Evolutionary conservation across 1,140 invertebrate species (phyloP), one percentile per base, ranked within the genome.

Genomic region (Anastrepha ludens): DNA sequence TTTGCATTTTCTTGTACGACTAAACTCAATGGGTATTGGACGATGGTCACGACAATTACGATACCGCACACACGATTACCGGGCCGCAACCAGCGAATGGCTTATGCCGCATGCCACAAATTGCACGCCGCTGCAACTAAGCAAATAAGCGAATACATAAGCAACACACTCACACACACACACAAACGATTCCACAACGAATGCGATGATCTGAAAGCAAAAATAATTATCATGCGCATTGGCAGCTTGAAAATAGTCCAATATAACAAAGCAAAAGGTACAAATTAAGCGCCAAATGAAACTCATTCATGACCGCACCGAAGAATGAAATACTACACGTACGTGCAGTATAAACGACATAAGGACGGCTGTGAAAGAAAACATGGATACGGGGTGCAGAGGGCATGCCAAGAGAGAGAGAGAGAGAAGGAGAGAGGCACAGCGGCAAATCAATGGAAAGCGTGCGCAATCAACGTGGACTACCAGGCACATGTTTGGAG

Each of bases 201-300:
- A 81, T 81, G n/a, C 74, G 74, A 81, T 81, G 74, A 81, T 81
- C 74, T 81, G 74, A 81, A 81, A 81, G 44, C 74, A 81, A 81
- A 81, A 81, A 29, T 81, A 81, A 81, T 81, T 81, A 81, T 81
- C 74, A 81, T 81, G 74, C 47, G 74, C 74, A 81, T 55, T 47
- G 74, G n/a, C 47, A 81, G 50, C 74, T 81, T 41, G 74, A 81
- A 81, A 81, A 81, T 55, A 81, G 74, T 47, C 50, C 74, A 47
- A 81, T 81, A 81, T 81, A 81, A 81, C 47, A 81, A 81, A 81
- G 74, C 47, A 58, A 13, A 55, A 81, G n/a, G 74, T 41, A 81
- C 55, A 81, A 81, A 81, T 81, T 81, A 81, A 81, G 74, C 74
- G 74, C 74, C 74, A 81, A 81, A 81, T 81, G 74, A 81, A 81